A percentile compares a stretch with the other conserved stretches of the same genome.
These are phyloP conservation scores for Tachystola acroxantha DNA, from an alignment of 2,888 invertebrate genomes.

Conservation along the genomic window DNA sequence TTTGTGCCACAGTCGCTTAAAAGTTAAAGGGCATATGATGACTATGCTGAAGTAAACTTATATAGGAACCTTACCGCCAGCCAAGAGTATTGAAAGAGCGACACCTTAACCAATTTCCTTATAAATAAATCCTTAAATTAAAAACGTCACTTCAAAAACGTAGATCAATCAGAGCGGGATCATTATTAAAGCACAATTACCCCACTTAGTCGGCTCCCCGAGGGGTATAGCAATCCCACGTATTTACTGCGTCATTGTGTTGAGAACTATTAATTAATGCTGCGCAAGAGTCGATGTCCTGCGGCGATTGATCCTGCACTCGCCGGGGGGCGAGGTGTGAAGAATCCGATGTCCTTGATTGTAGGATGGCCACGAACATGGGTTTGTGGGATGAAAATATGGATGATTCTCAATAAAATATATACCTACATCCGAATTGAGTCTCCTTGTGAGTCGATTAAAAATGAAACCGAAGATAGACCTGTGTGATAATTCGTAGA, in stretches of 20 bases:
- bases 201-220: constrained; percentile 40
- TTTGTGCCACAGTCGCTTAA: too few relatives aligned
- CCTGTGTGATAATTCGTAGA: too few relatives aligned
- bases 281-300: constrained; percentile 40
- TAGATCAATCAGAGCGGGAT: constrained; percentile 19
- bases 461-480: too few relatives aligned
- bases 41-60: too few relatives aligned
- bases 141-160: constrained; percentile 17
- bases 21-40: too few relatives aligned
- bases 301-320: constrained; percentile 39
- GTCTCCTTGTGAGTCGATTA: neutral
- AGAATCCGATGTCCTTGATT: constrained; percentile 27
- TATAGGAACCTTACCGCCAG: too few relatives aligned
- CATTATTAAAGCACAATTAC: constrained; percentile 24
- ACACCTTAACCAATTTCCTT: neutral
- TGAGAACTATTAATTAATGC: constrained; percentile 53
- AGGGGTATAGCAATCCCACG: constrained; percentile 32
- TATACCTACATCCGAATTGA: neutral
- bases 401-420: neutral
- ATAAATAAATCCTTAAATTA: constrained; percentile 8
- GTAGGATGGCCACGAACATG: constrained; percentile 28
- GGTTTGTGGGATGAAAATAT: too few relatives aligned
- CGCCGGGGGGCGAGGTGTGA: constrained; percentile 37
- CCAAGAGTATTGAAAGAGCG: too few relatives aligned
- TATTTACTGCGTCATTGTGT: constrained; percentile 39